Evolutionary conservation across 2,888 invertebrate genomes (phyloP).

Genomic region (Bunonema sp.): DNA sequence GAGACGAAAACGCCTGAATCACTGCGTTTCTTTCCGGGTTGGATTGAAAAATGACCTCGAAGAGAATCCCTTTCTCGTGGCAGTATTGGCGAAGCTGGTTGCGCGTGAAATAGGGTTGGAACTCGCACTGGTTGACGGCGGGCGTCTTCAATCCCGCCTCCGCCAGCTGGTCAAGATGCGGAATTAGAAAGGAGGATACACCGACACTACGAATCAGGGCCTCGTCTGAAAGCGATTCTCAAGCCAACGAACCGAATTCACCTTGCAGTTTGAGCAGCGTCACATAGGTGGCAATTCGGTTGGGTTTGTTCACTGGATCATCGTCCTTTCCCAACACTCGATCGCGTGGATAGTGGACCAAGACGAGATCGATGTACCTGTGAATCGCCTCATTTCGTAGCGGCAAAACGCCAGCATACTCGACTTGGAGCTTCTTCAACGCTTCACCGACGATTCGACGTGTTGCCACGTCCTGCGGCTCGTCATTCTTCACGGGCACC

Average conservation of each 20-base stretch:
- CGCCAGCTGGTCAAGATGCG: too few relatives aligned
- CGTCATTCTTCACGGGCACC: conserved; percentile 49
- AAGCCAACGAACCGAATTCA: too few relatives aligned
- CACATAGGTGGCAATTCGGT: too few relatives aligned
- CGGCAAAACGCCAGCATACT: too few relatives aligned
- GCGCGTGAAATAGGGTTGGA: conserved; percentile 46
- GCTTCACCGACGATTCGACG: conserved; percentile 11
- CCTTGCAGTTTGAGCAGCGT: too few relatives aligned
- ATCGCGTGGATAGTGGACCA: conserved; percentile 20
- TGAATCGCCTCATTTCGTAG: neutral
- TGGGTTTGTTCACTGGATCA: too few relatives aligned
- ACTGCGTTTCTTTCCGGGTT: neutral
- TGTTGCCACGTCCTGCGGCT: neutral
- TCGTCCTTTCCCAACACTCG: conserved; percentile 9
- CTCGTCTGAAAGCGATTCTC: too few relatives aligned
- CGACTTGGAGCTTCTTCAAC: conserved; percentile 13
- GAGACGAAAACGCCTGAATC: conserved; percentile 46
- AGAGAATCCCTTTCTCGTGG: conserved; percentile 39
- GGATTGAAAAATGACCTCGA: conserved; percentile 13
- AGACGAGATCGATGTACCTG: conserved; percentile 17
- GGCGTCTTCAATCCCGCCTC: too few relatives aligned
- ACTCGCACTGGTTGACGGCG: conserved; percentile 43
- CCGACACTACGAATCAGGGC: too few relatives aligned
- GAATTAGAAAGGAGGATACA: too few relatives aligned
- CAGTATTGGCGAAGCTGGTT: conserved; percentile 39